phyloP scores from a whole-genome alignment of 92 coral and sea anemone species.

The Epizoanthus illoricatus region DNA sequence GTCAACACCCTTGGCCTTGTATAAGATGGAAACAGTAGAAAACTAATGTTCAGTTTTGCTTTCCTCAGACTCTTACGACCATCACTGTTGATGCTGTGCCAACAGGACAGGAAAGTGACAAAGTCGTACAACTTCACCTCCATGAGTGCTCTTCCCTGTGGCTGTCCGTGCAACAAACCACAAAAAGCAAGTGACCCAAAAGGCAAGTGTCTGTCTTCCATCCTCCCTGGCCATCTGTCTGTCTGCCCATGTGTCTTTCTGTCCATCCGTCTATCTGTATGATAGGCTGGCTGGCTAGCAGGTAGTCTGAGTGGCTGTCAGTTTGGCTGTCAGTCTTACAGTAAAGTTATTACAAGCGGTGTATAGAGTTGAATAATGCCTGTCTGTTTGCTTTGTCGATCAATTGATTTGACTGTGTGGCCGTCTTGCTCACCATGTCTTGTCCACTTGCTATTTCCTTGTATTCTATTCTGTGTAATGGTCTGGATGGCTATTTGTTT shows the following conservation, averaged over 20 bases:
- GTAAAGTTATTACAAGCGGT: too few relatives aligned
- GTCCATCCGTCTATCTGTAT: not conserved
- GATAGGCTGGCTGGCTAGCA: not conserved
- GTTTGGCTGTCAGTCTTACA: too few relatives aligned
- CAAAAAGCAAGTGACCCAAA: slow-evolving; percentile 52
- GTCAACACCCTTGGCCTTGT: not conserved
- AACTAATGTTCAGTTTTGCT: not conserved
- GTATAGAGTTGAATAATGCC: too few relatives aligned
- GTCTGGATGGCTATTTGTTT: too few relatives aligned
- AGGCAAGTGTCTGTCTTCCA: slow-evolving; percentile 43
- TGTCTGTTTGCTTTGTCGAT: too few relatives aligned
- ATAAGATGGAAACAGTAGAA: not conserved
- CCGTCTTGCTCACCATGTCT: too few relatives aligned
- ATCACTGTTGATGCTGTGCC: slow-evolving; percentile 67
- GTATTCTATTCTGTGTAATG: too few relatives aligned
- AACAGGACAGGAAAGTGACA: slow-evolving; percentile 63
- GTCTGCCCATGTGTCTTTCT: not conserved
- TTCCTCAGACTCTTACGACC: slow-evolving; percentile 65
- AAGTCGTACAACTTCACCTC: slow-evolving; percentile 88
- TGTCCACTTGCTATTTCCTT: too few relatives aligned
- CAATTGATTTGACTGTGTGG: too few relatives aligned
- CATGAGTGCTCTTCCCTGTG: slow-evolving; percentile 93
- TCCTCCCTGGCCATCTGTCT: not conserved
- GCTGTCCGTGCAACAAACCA: slow-evolving; percentile 72
- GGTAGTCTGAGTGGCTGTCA: too few relatives aligned